These are phyloP conservation scores for Morbakka virulenta DNA, from an alignment of 30 jellyfish, hydroid and myxozoan genomes.

Conservation along the genomic window DNA sequence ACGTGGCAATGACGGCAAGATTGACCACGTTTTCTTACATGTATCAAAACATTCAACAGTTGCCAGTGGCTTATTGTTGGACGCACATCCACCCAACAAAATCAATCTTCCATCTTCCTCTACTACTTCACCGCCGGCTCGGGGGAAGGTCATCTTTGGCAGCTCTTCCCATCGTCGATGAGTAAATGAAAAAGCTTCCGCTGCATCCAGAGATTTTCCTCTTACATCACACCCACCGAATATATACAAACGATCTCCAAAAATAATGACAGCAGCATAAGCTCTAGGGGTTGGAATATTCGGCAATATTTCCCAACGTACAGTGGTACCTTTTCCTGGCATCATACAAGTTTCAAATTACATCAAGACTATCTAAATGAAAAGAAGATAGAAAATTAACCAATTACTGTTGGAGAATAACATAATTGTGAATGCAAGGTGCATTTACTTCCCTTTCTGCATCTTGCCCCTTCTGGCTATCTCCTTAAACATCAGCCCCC, in stretches of 20 bases:
- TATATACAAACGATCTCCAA: constrained; percentile 21
- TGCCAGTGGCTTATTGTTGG: constrained; percentile 43
- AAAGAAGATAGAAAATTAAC: too few species aligned
- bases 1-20: constrained; percentile 40
- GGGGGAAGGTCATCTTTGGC: constrained; percentile 9
- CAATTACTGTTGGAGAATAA: too few species aligned
- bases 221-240: constrained; percentile 60
- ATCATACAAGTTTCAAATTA: too few species aligned
- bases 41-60: constrained; percentile 52
- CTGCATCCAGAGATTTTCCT: constrained; percentile 58
- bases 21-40: constrained; percentile 34
- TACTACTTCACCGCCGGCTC: constrained; percentile 47
- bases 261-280: constrained; percentile 18
- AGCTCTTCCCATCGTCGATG: constrained; percentile 38
- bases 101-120: constrained; percentile 15
- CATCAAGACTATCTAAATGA: too few species aligned
- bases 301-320: constrained; percentile 37
- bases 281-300: constrained; percentile 53
- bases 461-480: too few species aligned
- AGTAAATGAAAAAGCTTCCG: constrained; percentile 22
- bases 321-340: too few species aligned
- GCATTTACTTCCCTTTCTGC: too few species aligned
- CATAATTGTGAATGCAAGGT: too few species aligned
- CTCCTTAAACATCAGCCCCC: too few species aligned
- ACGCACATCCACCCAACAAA: constrained; percentile 61